Conservation (phyloP, 1,140 invertebrate genomes). For the Solenopsis fugax region DNA sequence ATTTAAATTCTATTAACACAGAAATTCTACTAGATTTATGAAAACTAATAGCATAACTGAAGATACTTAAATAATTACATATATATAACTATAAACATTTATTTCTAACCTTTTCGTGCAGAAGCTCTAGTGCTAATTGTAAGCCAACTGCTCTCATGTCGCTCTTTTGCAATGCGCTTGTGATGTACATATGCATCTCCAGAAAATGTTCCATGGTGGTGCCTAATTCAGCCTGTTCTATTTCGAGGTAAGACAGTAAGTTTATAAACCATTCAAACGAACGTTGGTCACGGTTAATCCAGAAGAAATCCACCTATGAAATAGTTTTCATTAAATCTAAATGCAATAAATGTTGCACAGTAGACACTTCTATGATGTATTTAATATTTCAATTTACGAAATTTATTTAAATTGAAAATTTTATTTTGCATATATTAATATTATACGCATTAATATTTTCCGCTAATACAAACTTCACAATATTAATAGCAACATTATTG, state of each 20-base stretch:
- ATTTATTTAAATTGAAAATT: background rate
- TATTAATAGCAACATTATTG: background rate
- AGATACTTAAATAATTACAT: conserved; percentile 7
- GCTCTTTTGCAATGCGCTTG: conserved; percentile 95
- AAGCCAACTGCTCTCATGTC: conserved; percentile 98
- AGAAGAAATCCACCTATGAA: conserved; percentile 97
- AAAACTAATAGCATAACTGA: background rate
- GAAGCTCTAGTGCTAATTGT: conserved; percentile 95
- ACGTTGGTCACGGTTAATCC: conserved; percentile 98
- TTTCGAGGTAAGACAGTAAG: conserved; percentile 96
- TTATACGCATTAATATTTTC: background rate
- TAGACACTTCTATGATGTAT: background rate
- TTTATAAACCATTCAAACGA: conserved; percentile 99
- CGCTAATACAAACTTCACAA: background rate
- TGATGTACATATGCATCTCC: conserved; percentile 99
- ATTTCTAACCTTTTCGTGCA: conserved; percentile 94
- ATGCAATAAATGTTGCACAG: background rate
- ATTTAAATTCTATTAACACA: background rate
- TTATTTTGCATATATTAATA: background rate
- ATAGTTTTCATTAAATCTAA: background rate
- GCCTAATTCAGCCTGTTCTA: conserved; percentile 96
- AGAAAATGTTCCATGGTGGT: conserved; percentile 95
- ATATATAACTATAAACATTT: background rate
- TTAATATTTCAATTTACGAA: background rate
- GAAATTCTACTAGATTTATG: background rate